A percentile compares a stretch with the other conserved stretches of the same genome.
Conservation (phyloP, 2,113 vertebrate genomes). For the Cinclus cinclus region DNA sequence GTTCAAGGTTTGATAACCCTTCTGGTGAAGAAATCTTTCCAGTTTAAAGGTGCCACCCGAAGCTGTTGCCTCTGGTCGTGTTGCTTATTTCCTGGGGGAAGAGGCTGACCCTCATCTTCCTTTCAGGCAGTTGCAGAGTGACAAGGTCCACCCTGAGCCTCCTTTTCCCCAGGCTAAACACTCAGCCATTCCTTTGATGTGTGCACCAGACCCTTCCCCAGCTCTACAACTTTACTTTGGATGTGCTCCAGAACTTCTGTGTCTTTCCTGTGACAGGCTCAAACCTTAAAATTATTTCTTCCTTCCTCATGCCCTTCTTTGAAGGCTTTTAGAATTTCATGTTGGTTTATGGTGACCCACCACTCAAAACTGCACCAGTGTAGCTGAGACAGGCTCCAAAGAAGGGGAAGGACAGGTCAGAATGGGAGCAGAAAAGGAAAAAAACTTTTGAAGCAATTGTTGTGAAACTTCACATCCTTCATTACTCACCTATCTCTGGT, state of each 20-base stretch:
- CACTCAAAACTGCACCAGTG: neutral
- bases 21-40: neutral
- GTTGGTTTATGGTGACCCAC: neutral
- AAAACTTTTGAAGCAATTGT: neutral
- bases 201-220: neutral
- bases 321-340: neutral
- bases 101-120: fast-evolving
- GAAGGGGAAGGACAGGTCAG: neutral
- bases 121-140: neutral
- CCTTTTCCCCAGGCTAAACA: neutral
- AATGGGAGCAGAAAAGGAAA: neutral
- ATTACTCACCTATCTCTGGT: neutral
- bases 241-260: fast-evolving
- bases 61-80: neutral
- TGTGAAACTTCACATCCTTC: neutral
- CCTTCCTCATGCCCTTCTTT: neutral
- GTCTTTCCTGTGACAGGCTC: neutral
- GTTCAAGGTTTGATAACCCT: neutral
- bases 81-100: neutral
- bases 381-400: neutral
- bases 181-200: neutral
- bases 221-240: neutral
- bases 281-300: neutral
- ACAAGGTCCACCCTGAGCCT: neutral
- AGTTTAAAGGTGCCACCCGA: neutral